These are phyloP conservation scores for Anser brachyrhynchus DNA, from an alignment of 2,113 vertebrate genomes.

Conservation along the genomic window DNA sequence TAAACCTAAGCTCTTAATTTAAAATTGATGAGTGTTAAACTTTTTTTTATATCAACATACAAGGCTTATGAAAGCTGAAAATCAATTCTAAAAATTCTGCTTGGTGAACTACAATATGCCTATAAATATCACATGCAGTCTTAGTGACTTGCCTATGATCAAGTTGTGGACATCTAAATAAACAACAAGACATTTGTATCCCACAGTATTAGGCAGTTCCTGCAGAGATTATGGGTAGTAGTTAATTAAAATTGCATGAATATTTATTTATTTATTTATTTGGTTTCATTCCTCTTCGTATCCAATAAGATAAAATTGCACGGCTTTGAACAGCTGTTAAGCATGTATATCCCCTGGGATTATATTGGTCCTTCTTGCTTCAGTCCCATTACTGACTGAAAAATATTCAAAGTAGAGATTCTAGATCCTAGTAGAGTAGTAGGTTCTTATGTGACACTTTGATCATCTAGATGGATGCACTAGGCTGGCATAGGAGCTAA, in stretches of 20 bases:
- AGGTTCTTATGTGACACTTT: background rate
- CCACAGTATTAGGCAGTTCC: background rate
- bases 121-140: background rate
- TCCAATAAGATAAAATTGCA: background rate
- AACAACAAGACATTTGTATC: background rate
- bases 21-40: background rate
- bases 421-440: background rate
- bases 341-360: rapidly evolving
- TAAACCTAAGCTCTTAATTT: background rate
- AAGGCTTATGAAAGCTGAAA: background rate
- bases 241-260: background rate
- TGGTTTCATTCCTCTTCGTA: background rate
- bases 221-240: background rate
- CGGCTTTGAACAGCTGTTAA: background rate
- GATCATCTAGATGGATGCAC: background rate
- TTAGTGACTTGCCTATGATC: background rate
- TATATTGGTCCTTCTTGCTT: background rate
- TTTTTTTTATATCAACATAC: background rate
- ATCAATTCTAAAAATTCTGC: background rate
- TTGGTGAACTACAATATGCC: background rate
- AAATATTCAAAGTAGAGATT: background rate
- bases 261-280: too few species aligned
- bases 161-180: background rate
- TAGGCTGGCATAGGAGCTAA: background rate
- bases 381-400: background rate